Evolutionary conservation across 2,113 vertebrate species (phyloP), one percentile per base, ranked within the genome.

Genomic region (Xenopus laevis): DNA sequence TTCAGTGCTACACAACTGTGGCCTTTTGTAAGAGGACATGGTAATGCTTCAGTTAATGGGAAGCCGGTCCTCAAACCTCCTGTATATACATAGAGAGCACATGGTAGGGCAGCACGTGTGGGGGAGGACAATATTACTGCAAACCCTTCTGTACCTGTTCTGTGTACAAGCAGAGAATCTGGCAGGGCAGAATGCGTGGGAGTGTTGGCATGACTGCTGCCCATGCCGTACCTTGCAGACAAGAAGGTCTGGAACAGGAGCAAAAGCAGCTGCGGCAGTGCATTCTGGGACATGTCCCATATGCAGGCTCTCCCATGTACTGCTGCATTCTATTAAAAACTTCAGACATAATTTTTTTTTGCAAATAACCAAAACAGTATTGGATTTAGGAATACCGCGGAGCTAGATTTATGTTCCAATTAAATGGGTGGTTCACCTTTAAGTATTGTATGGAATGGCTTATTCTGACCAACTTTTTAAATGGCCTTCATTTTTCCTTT

Each of bases 91-190:
- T 15, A 57, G 17, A 20, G 23, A 63, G 73, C 73, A 69, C 30
- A 69, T 77, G 57, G 73, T 45, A 68, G 73, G 73, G 60, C 65
- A 21, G 73, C 60, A n/a, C 47, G 66, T 64, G 74, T 70, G 74
- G 74, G 60, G 68, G 74, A 77, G 74, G 74, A 77, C 47, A 47
- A 8, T 27, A 62, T 60, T 55, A 44, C 74, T 73, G 71, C 63
- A 44, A 15, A 55, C 55, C 72, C 46, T 62, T 76, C 58, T 69
- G 74, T 77, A 77, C 74, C 74, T 77, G 74, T 64, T 68, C 74
- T 68, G 60, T 70, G 20, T 63, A 63, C 27, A 61, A n/a, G 58
- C 33, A 23, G 46, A 76, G 46, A 57, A 64, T 64, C 67, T 77
- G 74, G 66, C 74, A 77, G 59, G 74, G 67, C 74, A 77, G 27